These are phyloP conservation scores for Mesorhabditis spiculigera DNA, from an alignment of 2,888 invertebrate species.

Conservation along the genomic window DNA sequence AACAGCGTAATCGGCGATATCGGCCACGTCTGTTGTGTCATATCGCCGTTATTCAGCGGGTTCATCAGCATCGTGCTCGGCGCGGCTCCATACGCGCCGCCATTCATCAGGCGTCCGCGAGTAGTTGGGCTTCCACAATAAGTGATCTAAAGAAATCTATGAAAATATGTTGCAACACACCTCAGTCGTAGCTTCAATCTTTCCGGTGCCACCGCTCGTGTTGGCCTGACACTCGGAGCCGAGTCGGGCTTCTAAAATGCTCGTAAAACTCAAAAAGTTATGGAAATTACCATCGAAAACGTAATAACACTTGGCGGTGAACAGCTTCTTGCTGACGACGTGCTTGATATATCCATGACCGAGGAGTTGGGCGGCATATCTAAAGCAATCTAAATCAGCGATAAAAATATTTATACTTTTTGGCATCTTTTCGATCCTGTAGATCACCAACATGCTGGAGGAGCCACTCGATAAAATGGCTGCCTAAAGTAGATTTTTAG, in stretches of 20 bases:
- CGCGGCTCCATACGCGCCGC: too few species aligned
- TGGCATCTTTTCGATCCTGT: slow-evolving; percentile 36
- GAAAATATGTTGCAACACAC: slow-evolving; percentile 9
- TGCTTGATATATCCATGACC: slow-evolving; percentile 47
- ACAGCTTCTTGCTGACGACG: slow-evolving; percentile 50
- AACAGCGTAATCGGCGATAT: slow-evolving; percentile 30
- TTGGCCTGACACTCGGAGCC: slow-evolving; percentile 24
- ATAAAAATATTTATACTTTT: slow-evolving; percentile 9
- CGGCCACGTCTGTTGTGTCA: slow-evolving; percentile 40
- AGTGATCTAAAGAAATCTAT: not conserved
- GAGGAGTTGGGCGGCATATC: slow-evolving; percentile 44
- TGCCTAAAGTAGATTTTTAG: slow-evolving; percentile 28
- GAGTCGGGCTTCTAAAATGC: slow-evolving; percentile 8
- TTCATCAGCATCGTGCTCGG: too few species aligned
- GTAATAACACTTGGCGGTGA: slow-evolving; percentile 55
- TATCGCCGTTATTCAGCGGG: not conserved
- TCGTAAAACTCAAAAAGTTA: not conserved
- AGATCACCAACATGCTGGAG: slow-evolving; percentile 47
- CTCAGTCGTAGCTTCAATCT: slow-evolving; percentile 31
- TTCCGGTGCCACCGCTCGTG: slow-evolving; percentile 21
- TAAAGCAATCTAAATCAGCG: slow-evolving; percentile 9
- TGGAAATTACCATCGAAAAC: slow-evolving; percentile 32
- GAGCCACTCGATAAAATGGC: slow-evolving; percentile 51
- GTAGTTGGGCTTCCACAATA: not conserved
- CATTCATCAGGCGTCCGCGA: too few species aligned